Evolutionary conservation across 30 jellyfish, hydroid and myxozoan species (phyloP), one percentile per base, ranked within the genome.

Genomic region (Aurelia coerulea): DNA sequence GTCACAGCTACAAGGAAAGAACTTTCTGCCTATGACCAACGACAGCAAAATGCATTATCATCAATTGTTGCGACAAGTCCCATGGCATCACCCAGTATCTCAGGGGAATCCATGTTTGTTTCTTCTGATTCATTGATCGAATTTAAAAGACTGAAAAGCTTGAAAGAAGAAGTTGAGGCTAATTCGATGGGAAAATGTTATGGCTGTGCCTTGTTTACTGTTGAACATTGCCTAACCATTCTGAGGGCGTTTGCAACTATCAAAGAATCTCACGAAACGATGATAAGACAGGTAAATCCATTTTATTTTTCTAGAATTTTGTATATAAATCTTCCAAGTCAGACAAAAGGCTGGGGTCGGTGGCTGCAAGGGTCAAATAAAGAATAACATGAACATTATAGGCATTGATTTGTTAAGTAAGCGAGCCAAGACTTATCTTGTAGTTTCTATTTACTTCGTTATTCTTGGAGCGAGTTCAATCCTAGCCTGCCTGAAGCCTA

Each of bases 1-100:
- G 97, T 93, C 14, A 93, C 97, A 10, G 98, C 98, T 66, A 79
- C 90, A 37, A 64, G 98, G 34, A 80, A 83, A 85, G 98, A 93
- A 71, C 90, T 93, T 49, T 72, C 93, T 4, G 54, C 83, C 6
- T 93, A 93, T 72, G 98, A 93, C 69, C 78, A 35, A 37, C 78
- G 88, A 50, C 97, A 86, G 37, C 95, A 93, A 68, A 93, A 93
- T 39, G 87, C 90, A 1, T 68, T 88, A 32, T 73, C 97, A 34
- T 81, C 89, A 39, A 97, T 81, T 37, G 76, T 93, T 54, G 72
- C 90, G 31, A 79, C 92, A n/a, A 93, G 90, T 49, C 98, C 98
- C 17, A 90, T 77, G 23, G 85, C 84, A 11, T 65, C 93, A 1
- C 98, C 98, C 19, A 63, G 83, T 29, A 18, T 88, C 14, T 60